Evolutionary conservation across 2,888 invertebrate genomes (phyloP), one percentile per base, ranked within the genome.

Genomic region (Fragum sueziense): DNA sequence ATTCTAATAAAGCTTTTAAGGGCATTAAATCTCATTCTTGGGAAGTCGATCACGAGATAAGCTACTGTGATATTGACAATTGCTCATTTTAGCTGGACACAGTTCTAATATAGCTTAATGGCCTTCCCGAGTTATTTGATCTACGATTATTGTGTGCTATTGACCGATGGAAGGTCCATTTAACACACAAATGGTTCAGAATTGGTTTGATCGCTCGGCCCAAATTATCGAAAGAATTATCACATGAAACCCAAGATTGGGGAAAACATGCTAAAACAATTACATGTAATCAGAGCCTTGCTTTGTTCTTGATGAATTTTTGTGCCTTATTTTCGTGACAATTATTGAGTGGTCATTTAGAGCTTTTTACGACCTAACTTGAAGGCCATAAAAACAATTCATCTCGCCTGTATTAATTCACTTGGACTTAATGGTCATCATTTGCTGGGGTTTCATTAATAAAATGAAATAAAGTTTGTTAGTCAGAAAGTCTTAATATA

Each of bases 121-220:
- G 47, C n/a, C 47, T 47, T 47, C 47, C 47, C n/a, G 17, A n/a
- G 61, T 61, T 31, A 61, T 61, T 61, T 61, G 61, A 61, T 61
- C 33, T 61, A 61, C 61, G 33, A 31, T 33, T 61, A 61, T 61
- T 61, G 61, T 61, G 31, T 61, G 61, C 61, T 33, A 61, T 33
- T 61, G 33, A 61, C 61, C 61, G 33, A 3, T 61, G 33, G 31
- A 65, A 65, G 65, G 41, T 37, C 41, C 65, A 65, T 65, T 65
- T 41, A 37, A 65, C 65, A 37, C 37, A 27, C 29, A 65, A 41
- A 65, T 27, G 22, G 65, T 65, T 41, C 25, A 34, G 27, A 41
- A 65, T 25, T 65, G 41, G 37, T 57, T 37, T 41, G 65, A 65
- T 65, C 65, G 41, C 25, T 65, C 41, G 34, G 25, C 65, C 27